Evolutionary conservation across 2,888 invertebrate species (phyloP).

Genomic region (Halictus quadricinctus): DNA sequence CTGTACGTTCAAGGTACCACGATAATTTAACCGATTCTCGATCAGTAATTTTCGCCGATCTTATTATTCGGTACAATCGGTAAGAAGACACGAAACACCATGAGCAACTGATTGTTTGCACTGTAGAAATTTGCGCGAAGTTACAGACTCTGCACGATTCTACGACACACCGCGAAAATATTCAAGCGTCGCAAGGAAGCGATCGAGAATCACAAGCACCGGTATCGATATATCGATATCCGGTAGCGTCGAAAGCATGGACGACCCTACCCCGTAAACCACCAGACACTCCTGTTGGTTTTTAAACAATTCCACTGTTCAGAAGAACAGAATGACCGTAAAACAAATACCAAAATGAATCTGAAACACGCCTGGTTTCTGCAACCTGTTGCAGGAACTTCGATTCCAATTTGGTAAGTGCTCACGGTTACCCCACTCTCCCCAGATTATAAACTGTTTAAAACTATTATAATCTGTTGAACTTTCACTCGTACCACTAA

Average conservation of each 20-base stretch:
- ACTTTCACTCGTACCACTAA: neutral
- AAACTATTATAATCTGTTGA: neutral
- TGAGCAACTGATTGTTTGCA: neutral
- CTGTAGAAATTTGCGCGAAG: neutral
- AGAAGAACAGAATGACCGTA: neutral
- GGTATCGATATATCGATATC: slow-evolving; percentile 30
- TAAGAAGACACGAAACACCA: neutral
- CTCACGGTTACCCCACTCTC: neutral
- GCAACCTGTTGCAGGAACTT: too few relatives aligned
- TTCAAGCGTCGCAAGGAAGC: neutral
- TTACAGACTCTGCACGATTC: too few relatives aligned
- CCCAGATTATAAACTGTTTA: neutral
- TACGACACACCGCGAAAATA: slow-evolving; percentile 19
- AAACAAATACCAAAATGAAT: neutral
- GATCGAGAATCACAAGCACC: slow-evolving; percentile 13
- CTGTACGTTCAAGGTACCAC: neutral
- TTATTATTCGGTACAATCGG: neutral
- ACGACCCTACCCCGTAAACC: neutral
- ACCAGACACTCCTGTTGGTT: too few relatives aligned
- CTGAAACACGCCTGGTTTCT: neutral
- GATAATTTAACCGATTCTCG: neutral
- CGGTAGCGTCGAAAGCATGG: neutral
- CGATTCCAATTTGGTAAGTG: neutral
- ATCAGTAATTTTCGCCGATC: neutral
- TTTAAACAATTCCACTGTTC: neutral